Evolutionary conservation across 2,888 invertebrate genomes (phyloP).

Genomic region (Calliphora vomitoria): DNA sequence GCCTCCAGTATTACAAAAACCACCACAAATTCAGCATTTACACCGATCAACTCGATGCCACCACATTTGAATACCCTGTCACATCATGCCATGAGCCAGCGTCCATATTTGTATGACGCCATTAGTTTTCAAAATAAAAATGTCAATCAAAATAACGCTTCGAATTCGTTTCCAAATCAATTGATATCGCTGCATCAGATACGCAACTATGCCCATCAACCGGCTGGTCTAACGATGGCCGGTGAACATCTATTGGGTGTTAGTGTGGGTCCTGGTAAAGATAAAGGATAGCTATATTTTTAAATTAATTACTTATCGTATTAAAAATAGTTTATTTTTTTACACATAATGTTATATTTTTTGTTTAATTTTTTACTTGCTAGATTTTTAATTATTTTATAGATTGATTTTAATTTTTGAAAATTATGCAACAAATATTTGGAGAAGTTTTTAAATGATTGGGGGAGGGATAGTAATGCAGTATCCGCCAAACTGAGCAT

Average conservation of each 20-base stretch:
- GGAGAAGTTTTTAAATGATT: too few species aligned
- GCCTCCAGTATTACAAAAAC: slow-evolving; percentile 85
- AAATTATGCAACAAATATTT: not conserved
- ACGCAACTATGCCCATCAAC: slow-evolving; percentile 97
- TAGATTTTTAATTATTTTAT: not conserved
- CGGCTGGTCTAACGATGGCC: slow-evolving; percentile 88
- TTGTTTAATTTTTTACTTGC: slow-evolving; percentile 12
- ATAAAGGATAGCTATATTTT: slow-evolving; percentile 84
- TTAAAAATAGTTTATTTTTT: slow-evolving; percentile 32
- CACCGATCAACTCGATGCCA: slow-evolving; percentile 94
- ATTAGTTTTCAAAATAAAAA: slow-evolving; percentile 93
- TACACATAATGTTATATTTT: slow-evolving; percentile 1
- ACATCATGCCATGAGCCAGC: slow-evolving; percentile 89
- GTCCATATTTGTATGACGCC: slow-evolving; percentile 96
- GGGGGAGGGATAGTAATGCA: too few species aligned
- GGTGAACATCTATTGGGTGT: slow-evolving; percentile 88
- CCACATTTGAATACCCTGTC: slow-evolving; percentile 90
- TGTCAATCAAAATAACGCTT: slow-evolving; percentile 86
- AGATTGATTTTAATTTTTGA: not conserved
- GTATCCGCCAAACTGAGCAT: too few species aligned
- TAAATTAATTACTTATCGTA: slow-evolving; percentile 75
- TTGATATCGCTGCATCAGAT: slow-evolving; percentile 98
- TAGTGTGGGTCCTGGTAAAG: slow-evolving; percentile 84
- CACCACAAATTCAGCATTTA: slow-evolving; percentile 94
- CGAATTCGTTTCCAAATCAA: slow-evolving; percentile 93